A percentile compares a stretch with the other conserved stretches of the same genome.
Evolutionary conservation across 2,113 vertebrate species (phyloP).

Genomic region (Menura novaehollandiae): DNA sequence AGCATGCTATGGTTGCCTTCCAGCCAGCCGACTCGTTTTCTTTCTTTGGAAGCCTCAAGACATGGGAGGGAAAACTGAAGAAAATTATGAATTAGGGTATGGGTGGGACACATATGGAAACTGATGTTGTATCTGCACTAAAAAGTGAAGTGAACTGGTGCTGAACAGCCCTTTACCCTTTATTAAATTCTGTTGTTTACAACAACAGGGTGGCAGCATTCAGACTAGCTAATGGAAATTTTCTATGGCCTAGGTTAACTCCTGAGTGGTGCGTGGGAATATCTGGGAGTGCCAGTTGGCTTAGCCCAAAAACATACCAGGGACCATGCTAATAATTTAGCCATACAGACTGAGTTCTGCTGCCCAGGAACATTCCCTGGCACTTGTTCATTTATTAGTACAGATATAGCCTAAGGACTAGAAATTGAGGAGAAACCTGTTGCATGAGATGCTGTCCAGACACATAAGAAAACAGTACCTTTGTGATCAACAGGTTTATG

Average conservation of each 20-base stretch:
- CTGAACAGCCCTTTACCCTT: background rate
- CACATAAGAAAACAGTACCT: background rate
- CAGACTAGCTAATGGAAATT: background rate
- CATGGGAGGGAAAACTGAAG: background rate
- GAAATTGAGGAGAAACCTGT: background rate
- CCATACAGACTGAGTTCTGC: background rate
- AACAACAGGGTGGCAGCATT: background rate
- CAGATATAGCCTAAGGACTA: background rate
- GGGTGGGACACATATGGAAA: background rate
- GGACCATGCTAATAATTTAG: background rate
- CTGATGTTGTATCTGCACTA: background rate
- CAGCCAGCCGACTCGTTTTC: background rate
- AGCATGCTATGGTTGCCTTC: background rate
- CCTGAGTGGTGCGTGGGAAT: background rate
- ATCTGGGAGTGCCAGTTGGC: background rate
- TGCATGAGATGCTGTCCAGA: background rate
- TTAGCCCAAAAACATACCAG: background rate
- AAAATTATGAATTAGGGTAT: background rate
- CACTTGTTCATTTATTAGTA: background rate
- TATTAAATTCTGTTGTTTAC: background rate
- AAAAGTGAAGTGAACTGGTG: background rate
- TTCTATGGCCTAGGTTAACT: background rate
- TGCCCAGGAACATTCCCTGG: conserved; percentile 10
- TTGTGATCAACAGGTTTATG: background rate
- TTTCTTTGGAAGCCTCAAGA: background rate